Evolutionary conservation across 2,797 vertebrate species (phyloP), one percentile per base, ranked within the genome.

Genomic region (Enteromius argenteus): DNA sequence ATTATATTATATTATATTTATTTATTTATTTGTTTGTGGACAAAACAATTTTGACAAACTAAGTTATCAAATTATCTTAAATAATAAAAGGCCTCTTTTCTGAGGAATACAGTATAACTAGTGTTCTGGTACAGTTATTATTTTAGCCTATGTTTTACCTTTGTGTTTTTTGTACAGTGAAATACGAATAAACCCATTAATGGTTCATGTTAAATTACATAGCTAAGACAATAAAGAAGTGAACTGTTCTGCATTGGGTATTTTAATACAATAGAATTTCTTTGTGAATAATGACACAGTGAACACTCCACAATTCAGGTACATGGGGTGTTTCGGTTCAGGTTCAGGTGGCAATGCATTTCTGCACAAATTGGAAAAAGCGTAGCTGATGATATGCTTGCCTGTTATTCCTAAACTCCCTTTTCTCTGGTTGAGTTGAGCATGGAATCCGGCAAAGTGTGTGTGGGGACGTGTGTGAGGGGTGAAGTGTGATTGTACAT

Each of bases 401-500:
- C 53, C 32, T 49, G 30, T 37, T 49, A 27, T 56, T 56, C 39
- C 32, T 53, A 58, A 39, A 68, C 23, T 37, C 35, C 35, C 23
- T 23, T 58, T 39, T 71, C 39, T 67, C 27, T 27, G 32, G 5
- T 32, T 49, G 53, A 39, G 37, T 80, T 56, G 49, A 56, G 66
- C 46, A 69, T 81, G 68, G 53, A 60, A 71, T 23, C 46, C 1
- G 7, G 68, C 15, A 51, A 49, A 66, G 77, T 79, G n/a, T 49
- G 32, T n/a, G 79, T 62, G 42, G n/a, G 79, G 51, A 49, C 46
- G 21, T 37, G 39, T 60, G 66, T 6, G 58, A 74, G 71, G 58
- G 42, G 49, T 60, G 79, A 77, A 68, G 62, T 73, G 85, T 87
- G 74, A 85, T 80, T 79, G 80, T 82, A 85, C 69, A 79, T 83